A percentile compares a stretch with the other conserved stretches of the same genome.
phyloP scores from a whole-genome alignment of 2,888 invertebrate genomes.

The Ochlodes sylvanus region DNA sequence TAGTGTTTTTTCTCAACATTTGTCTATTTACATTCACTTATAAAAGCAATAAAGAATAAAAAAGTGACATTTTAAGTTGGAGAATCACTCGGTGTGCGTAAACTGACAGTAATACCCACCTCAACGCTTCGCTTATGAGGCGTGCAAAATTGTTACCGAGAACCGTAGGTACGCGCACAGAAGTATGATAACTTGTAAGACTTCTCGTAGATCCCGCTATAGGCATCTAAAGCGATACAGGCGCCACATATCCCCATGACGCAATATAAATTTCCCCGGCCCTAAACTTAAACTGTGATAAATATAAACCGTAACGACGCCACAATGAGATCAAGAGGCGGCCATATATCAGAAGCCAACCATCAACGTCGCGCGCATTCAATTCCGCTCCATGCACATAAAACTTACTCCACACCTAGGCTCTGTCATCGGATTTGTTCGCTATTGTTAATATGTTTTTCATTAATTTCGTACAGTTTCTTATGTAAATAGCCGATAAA shows the following conservation, averaged over 20 bases:
- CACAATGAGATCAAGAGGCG: slow-evolving; percentile 73
- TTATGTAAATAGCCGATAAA: too few species aligned
- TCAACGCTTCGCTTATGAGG: too few species aligned
- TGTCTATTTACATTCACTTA: too few species aligned
- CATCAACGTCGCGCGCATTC: slow-evolving; percentile 69
- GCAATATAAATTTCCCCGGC: slow-evolving; percentile 30
- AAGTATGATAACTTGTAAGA: too few species aligned
- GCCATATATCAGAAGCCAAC: slow-evolving; percentile 66
- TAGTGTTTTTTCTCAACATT: too few species aligned
- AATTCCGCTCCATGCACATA: slow-evolving; percentile 56
- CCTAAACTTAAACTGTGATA: slow-evolving; percentile 52
- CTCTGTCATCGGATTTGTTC: background rate
- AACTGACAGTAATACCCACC: too few species aligned
- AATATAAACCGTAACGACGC: slow-evolving; percentile 59
- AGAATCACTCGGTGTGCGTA: too few species aligned
- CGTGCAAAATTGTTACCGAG: too few species aligned
- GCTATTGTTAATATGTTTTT: background rate
- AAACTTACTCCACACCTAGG: slow-evolving; percentile 13
- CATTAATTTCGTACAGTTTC: too few species aligned
- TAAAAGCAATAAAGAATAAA: too few species aligned
- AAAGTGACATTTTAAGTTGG: too few species aligned
- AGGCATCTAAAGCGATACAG: background rate
- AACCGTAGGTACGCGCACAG: too few species aligned
- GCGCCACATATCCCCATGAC: slow-evolving; percentile 20
- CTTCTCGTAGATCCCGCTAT: background rate